A percentile compares a stretch with the other conserved stretches of the same genome.
phyloP scores from a whole-genome alignment of 2,888 invertebrate species.

The Volucella inanis region DNA sequence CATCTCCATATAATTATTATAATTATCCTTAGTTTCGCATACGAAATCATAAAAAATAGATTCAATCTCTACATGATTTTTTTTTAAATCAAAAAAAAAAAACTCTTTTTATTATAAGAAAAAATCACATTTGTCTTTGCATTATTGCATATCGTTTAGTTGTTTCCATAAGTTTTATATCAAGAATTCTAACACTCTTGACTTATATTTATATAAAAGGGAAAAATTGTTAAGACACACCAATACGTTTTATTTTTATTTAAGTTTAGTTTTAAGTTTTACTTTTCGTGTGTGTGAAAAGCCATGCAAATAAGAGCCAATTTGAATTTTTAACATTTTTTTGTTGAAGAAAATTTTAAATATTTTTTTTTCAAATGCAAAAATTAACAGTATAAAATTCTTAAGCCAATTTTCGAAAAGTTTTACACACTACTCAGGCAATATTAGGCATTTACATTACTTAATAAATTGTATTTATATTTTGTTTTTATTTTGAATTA shows the following conservation, averaged over 20 bases:
- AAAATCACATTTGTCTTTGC: conserved; percentile 73
- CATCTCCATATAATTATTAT: conserved; percentile 28
- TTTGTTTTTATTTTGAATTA: conserved; percentile 26
- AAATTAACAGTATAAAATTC: conserved; percentile 50
- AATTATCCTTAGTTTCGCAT: conserved; percentile 48
- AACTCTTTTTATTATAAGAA: conserved; percentile 47
- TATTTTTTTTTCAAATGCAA: neutral
- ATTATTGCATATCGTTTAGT: conserved; percentile 63
- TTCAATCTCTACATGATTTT: conserved; percentile 45
- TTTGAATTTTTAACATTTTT: conserved; percentile 8
- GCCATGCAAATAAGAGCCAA: conserved; percentile 41
- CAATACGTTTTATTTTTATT: conserved; percentile 58
- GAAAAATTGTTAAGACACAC: conserved; percentile 67
- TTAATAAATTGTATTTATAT: conserved; percentile 20
- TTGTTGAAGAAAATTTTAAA: neutral
- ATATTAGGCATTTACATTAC: conserved; percentile 47
- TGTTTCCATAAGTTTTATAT: conserved; percentile 41
- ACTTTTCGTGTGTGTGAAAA: conserved; percentile 11
- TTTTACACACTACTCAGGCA: conserved; percentile 68
- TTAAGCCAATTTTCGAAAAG: conserved; percentile 53
- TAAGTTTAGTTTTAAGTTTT: conserved; percentile 17
- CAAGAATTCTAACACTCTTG: conserved; percentile 37
- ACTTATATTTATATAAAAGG: conserved; percentile 46
- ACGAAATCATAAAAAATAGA: conserved; percentile 53
- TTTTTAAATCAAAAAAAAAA: conserved; percentile 39